These are phyloP conservation scores for Gonioctena quinquepunctata DNA, from an alignment of 1,140 invertebrate species.

Conservation along the genomic window DNA sequence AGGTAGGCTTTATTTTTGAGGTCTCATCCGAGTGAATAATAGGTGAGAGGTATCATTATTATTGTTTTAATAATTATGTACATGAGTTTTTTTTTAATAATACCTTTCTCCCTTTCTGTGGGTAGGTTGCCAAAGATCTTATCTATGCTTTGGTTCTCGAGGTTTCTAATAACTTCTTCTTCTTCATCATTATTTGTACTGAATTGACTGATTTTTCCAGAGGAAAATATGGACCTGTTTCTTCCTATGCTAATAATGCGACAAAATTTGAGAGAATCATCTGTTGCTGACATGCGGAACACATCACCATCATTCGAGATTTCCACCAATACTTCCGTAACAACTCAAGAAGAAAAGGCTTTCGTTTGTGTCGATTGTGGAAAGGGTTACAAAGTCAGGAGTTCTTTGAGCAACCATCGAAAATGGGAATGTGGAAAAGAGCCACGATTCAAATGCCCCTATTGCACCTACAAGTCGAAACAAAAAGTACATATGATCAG, in stretches of 20 bases:
- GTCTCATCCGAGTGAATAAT: no score
- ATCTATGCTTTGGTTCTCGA: no score
- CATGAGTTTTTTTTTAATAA: no score
- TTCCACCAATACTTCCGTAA: not conserved
- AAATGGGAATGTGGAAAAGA: conserved; percentile 86
- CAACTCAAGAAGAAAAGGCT: conserved; percentile 32
- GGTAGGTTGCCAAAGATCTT: no score
- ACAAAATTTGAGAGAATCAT: conserved; percentile 48
- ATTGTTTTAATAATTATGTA: no score
- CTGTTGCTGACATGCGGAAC: not conserved
- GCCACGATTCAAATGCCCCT: conserved; percentile 80
- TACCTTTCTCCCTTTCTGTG: no score
- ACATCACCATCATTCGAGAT: not conserved
- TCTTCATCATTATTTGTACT: no score
- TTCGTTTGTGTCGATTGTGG: conserved; percentile 52
- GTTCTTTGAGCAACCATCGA: conserved; percentile 78
- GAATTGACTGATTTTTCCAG: no score
- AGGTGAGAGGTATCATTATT: no score
- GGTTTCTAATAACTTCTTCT: no score
- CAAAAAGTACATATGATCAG: conserved; percentile 84
- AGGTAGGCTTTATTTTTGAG: no score
- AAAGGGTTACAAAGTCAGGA: conserved; percentile 56
- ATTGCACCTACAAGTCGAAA: conserved; percentile 79
- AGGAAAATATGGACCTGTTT: conserved; percentile 29
- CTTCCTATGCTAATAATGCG: conserved; percentile 8